Conservation (phyloP, 2,797 vertebrate species). For the Natrix natrix region DNA sequence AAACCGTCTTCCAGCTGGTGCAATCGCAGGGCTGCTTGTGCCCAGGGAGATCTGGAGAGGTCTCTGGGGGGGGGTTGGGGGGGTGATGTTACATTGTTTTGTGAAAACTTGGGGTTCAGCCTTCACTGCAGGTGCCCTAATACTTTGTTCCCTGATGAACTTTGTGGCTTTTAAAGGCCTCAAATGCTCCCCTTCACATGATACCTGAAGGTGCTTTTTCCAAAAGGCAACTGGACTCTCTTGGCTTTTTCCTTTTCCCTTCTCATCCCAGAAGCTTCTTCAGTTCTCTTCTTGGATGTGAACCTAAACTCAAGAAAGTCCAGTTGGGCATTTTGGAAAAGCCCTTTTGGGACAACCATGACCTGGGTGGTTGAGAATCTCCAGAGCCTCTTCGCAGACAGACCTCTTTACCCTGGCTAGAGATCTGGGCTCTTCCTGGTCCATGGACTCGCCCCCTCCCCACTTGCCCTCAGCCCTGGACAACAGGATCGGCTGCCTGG, state of each 20-base stretch:
- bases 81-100: background rate
- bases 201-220: background rate
- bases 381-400: background rate
- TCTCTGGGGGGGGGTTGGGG: too few species aligned
- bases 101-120: background rate
- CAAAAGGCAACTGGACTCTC: background rate
- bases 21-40: background rate
- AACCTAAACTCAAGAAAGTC: background rate
- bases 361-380: background rate
- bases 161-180: background rate
- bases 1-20: background rate
- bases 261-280: background rate
- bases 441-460: accelerated
- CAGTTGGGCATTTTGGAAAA: background rate
- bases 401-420: background rate
- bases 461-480: background rate
- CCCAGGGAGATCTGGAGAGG: background rate
- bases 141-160: background rate
- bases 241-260: background rate
- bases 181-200: background rate
- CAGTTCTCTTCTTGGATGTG: background rate
- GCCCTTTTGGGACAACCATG: too few species aligned
- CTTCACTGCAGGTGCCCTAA: background rate
- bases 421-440: background rate
- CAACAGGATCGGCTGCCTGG: background rate